Percentiles rank a stretch among this genome's conserved stretches.
Conservation (phyloP, 2,888 invertebrate species). For the Tenthredo distinguenda region DNA sequence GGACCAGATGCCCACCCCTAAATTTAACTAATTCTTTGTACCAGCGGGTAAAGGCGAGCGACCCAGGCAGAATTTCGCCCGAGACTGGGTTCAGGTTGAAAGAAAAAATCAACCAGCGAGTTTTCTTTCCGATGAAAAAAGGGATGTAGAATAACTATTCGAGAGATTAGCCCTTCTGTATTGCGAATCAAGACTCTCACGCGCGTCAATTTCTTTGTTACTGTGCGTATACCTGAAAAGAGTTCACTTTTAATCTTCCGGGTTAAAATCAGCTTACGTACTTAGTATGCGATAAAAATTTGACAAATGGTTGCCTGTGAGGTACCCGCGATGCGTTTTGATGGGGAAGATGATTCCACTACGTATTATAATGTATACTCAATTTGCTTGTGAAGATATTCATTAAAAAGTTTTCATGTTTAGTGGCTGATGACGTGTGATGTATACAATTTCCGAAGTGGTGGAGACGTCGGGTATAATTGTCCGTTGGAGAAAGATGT, state of each 20-base stretch:
- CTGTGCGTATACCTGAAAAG: not conserved
- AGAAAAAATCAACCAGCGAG: conserved; percentile 1
- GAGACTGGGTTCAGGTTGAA: not conserved
- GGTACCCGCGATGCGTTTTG: not conserved
- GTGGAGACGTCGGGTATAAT: not conserved
- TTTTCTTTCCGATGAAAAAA: not conserved
- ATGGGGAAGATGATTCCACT: not conserved
- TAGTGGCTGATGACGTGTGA: conserved; percentile 29
- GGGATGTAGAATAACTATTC: not conserved
- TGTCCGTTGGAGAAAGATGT: not conserved
- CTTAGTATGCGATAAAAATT: not conserved
- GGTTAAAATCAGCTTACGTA: not conserved
- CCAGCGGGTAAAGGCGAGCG: conserved; percentile 4
- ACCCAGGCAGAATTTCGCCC: not conserved
- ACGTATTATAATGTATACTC: not conserved
- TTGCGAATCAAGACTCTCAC: not conserved
- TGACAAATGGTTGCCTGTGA: not conserved
- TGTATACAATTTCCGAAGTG: conserved; percentile 1
- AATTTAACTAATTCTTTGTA: conserved; percentile 51
- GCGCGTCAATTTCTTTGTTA: not conserved
- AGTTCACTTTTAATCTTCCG: not conserved
- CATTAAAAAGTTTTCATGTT: not conserved
- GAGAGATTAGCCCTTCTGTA: not conserved
- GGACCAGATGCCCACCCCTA: conserved; percentile 28
- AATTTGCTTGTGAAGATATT: not conserved